Evolutionary conservation across 2,797 vertebrate species (phyloP), one percentile per base, ranked within the genome.

Genomic region (Schizothorax lantsangensis): DNA sequence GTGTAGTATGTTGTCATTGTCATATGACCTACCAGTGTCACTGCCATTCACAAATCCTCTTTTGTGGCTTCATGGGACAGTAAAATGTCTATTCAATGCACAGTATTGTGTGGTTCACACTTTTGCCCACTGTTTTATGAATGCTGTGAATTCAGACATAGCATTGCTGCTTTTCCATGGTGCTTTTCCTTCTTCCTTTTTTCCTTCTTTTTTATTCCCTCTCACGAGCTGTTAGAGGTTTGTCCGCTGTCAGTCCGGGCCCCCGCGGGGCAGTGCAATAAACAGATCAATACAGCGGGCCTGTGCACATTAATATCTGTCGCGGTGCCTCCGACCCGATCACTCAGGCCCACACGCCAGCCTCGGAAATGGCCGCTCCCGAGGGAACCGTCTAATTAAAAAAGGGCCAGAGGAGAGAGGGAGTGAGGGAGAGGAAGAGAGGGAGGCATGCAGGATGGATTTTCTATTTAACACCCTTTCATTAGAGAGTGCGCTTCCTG

Each of bases 211-310:
- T 86, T 88, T 91, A 90, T 91, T 89, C 90, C 91, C 89, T 89
- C 92, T 92, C 91, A 83, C 91, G 82, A 84, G 82, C 88, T 87
- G 88, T 89, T 88, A 87, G 87, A 87, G 86, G 87, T 87, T 93
- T 90, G 95, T 95, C 95, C 95, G 94, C 95, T 94, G 94, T 95
- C 95, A 94, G 93, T 91, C 91, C 86, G 91, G 92, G 95, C 93
- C 94, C 95, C 93, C 89, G 92, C 89, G 94, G 94, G 95, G 93
- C 92, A 94, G 93, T 94, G 94, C 94, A 95, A 95, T 95, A 96
- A 96, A 95, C 95, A 96, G 95, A 96, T 96, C 95, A 94, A 96
- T 96, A 95, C 94, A 94, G 93, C 92, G 93, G 95, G 94, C 94
- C 95, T 95, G 91, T 92, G 92, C 90, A 93, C 95, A 95, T 95